These are phyloP conservation scores for Agrilus mali DNA, from an alignment of 2,888 invertebrate species.

Conservation along the genomic window DNA sequence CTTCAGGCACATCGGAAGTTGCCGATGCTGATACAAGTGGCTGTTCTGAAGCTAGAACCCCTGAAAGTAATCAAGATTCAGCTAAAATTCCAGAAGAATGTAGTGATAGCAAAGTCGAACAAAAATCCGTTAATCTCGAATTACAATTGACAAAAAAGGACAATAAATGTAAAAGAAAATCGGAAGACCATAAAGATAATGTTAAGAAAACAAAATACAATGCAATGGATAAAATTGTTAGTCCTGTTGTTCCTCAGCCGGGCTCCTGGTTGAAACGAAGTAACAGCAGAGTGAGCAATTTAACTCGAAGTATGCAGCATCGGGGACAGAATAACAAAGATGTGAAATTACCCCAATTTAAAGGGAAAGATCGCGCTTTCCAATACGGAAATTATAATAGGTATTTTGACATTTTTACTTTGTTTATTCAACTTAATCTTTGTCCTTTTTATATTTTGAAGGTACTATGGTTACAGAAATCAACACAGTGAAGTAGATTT, in stretches of 20 bases:
- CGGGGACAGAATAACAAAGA: conserved; percentile 32
- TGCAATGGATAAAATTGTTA: conserved; percentile 74
- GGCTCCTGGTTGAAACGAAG: conserved; percentile 64
- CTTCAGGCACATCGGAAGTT: conserved; percentile 28
- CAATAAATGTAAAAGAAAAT: conserved; percentile 44
- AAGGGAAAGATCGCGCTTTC: conserved; percentile 66
- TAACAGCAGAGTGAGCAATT: conserved; percentile 14
- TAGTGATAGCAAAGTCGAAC: conserved; percentile 21
- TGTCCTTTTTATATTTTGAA: conserved; percentile 28
- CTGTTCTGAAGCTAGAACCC: conserved; percentile 34
- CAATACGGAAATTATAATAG: conserved; percentile 95
- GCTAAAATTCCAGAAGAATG: conserved; percentile 29
- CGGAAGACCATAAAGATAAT: conserved; percentile 41
- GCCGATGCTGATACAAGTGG: conserved; percentile 15
- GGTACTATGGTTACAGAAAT: conserved; percentile 92
- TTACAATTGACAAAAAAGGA: conserved; percentile 36
- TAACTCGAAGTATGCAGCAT: conserved; percentile 23
- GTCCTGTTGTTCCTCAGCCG: conserved; percentile 82
- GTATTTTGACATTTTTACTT: conserved; percentile 22
- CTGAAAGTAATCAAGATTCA: conserved; percentile 29
- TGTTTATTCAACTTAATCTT: not conserved
- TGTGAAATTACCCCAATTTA: conserved; percentile 50
- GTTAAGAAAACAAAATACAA: conserved; percentile 52
- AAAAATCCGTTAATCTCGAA: conserved; percentile 20
- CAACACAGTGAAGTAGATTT: conserved; percentile 69